Conservation (phyloP, 2,797 vertebrate genomes). For the Sebastes taczanowskii region DNA sequence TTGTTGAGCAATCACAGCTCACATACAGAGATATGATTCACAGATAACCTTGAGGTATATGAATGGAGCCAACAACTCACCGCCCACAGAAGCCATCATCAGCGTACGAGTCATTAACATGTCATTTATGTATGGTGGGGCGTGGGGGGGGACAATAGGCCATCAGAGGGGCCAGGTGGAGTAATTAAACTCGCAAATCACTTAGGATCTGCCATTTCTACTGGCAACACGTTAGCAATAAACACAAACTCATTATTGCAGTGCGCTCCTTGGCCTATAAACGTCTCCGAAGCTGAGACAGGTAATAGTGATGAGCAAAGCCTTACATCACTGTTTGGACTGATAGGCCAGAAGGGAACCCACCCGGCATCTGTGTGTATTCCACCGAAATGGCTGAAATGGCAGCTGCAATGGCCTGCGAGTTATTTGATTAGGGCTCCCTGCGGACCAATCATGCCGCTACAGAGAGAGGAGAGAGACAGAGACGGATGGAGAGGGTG, state of each 20-base stretch:
- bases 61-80: conserved; percentile 53
- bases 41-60: conserved; percentile 56
- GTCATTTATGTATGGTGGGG: conserved; percentile 65
- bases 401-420: conserved; percentile 62
- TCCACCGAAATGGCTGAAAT: conserved; percentile 58
- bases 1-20: conserved; percentile 19
- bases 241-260: conserved; percentile 77
- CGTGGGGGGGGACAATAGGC: conserved; percentile 50
- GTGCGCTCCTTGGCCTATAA: conserved; percentile 63
- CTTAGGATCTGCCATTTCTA: conserved; percentile 63
- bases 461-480: background rate
- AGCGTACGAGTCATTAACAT: conserved; percentile 55
- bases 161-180: conserved; percentile 64
- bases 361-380: conserved; percentile 61
- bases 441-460: conserved; percentile 71
- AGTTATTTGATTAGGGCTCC: conserved; percentile 90
- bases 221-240: conserved; percentile 72
- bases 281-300: conserved; percentile 59
- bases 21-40: conserved; percentile 29
- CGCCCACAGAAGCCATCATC: conserved; percentile 45
- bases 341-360: conserved; percentile 67
- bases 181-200: conserved; percentile 79
- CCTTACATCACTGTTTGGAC: conserved; percentile 58
- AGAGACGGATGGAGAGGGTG: background rate
- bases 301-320: conserved; percentile 70